Conservation (phyloP, 2,888 invertebrate species). For the Acleris emargana region DNA sequence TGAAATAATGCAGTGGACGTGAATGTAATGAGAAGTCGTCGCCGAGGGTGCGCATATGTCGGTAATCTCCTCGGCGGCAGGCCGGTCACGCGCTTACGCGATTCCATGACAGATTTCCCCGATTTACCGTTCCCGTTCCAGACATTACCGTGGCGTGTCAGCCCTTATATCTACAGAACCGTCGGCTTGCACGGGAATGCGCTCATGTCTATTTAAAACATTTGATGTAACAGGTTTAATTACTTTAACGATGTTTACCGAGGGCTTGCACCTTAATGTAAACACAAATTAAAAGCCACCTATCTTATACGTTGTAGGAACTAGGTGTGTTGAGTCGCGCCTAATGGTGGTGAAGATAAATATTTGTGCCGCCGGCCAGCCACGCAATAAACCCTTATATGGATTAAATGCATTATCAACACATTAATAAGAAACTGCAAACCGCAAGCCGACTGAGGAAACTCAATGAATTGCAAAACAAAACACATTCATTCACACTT, state of each 20-base stretch:
- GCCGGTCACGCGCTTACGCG: conserved; percentile 58
- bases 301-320: conserved; percentile 6
- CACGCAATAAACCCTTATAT: conserved; percentile 29
- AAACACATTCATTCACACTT: conserved; percentile 28
- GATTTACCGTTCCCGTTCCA: conserved; percentile 38
- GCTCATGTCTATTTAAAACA: conserved; percentile 25
- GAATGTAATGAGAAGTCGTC: conserved; percentile 63
- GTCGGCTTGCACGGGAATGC: conserved; percentile 17
- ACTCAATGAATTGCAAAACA: conserved; percentile 24
- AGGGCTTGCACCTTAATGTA: conserved; percentile 43
- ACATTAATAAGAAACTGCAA: conserved; percentile 8
- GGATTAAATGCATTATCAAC: conserved; percentile 18
- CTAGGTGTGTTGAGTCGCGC: conserved; percentile 17
- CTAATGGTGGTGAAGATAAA: conserved; percentile 32
- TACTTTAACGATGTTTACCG: conserved; percentile 52
- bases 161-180: conserved; percentile 10
- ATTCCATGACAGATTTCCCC: conserved; percentile 65
- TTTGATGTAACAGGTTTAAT: conserved; percentile 38
- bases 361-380: conserved; percentile 30
- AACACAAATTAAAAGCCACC: conserved; percentile 35
- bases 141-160: conserved; percentile 18
- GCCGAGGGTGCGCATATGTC: conserved; percentile 52
- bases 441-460: conserved; percentile 16
- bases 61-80: conserved; percentile 61
- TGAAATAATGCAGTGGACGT: conserved; percentile 66